Percentiles rank a stretch among this genome's conserved stretches.
phyloP scores from a whole-genome alignment of 2,888 invertebrate species.

The Leptothorax acervorum region DNA sequence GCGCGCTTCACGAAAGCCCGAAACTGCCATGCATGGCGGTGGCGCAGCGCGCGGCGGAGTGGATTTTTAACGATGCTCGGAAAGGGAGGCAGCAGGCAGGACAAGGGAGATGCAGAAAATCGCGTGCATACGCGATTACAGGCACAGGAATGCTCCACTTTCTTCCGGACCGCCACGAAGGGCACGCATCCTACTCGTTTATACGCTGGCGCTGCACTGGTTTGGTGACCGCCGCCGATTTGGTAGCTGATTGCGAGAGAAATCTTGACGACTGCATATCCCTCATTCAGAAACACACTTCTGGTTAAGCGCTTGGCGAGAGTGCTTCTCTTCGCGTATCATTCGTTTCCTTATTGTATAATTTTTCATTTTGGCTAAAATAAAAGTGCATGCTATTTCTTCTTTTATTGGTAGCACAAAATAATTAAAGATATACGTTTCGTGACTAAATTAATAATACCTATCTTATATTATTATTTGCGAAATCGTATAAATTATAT shows the following conservation, averaged over 20 bases:
- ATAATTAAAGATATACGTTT: neutral
- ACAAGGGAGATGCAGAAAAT: conserved; percentile 61
- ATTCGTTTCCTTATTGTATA: neutral
- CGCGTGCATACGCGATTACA: conserved; percentile 68
- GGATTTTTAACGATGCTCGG: conserved; percentile 67
- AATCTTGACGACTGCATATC: conserved; percentile 47
- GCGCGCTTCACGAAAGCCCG: conserved; percentile 63
- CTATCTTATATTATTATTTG: neutral
- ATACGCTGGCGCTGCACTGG: neutral
- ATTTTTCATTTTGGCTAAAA: neutral
- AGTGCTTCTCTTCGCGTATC: neutral
- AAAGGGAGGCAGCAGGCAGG: conserved; percentile 1
- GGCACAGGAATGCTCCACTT: conserved; percentile 61
- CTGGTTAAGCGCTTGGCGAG: neutral
- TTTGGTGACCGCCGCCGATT: conserved; percentile 56
- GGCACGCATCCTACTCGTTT: conserved; percentile 34
- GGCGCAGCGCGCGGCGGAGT: conserved; percentile 30
- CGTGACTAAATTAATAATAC: neutral
- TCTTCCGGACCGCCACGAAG: conserved; percentile 53
- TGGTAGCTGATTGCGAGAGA: conserved; percentile 37
- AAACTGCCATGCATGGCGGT: conserved; percentile 39
- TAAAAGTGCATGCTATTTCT: neutral
- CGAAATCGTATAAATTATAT: neutral
- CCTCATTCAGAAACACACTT: neutral
- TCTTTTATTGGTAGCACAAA: neutral